These are phyloP conservation scores for Melanotus villosus DNA, from an alignment of 2,888 invertebrate genomes.

Conservation along the genomic window DNA sequence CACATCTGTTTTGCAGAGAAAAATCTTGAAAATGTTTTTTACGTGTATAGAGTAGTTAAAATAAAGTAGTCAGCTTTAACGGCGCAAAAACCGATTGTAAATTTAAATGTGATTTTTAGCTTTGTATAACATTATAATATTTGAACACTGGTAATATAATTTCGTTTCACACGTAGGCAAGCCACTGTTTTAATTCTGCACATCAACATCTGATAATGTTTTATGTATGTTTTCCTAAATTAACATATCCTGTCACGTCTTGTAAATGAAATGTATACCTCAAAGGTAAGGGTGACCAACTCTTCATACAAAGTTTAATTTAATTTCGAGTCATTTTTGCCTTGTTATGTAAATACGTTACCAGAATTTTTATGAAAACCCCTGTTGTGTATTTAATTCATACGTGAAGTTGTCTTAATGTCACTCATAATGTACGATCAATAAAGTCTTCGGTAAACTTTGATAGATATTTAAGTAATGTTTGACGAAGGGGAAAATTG, in stretches of 20 bases:
- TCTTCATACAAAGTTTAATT: too few relatives aligned
- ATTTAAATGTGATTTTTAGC: too few relatives aligned
- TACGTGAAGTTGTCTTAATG: not conserved
- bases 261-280: not conserved
- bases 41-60: not conserved
- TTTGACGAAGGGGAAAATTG: conserved; percentile 30
- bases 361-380: too few relatives aligned
- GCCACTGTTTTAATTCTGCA: too few relatives aligned
- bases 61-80: too few relatives aligned
- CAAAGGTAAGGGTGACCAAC: not conserved
- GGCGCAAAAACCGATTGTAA: too few relatives aligned
- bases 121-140: too few relatives aligned
- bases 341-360: too few relatives aligned
- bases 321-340: too few relatives aligned
- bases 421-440: not conserved
- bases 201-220: not conserved
- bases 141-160: too few relatives aligned
- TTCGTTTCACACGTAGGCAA: too few relatives aligned
- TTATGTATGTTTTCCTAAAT: conserved; percentile 16
- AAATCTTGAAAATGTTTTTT: conserved; percentile 15
- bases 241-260: conserved; percentile 5
- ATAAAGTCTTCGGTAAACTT: conserved; percentile 9
- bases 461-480: conserved; percentile 24
- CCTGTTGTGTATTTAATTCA: too few relatives aligned
- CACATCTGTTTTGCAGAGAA: conserved; percentile 34